These are phyloP conservation scores for Ceratitis capitata DNA, from an alignment of 1,140 invertebrate genomes.

Conservation along the genomic window DNA sequence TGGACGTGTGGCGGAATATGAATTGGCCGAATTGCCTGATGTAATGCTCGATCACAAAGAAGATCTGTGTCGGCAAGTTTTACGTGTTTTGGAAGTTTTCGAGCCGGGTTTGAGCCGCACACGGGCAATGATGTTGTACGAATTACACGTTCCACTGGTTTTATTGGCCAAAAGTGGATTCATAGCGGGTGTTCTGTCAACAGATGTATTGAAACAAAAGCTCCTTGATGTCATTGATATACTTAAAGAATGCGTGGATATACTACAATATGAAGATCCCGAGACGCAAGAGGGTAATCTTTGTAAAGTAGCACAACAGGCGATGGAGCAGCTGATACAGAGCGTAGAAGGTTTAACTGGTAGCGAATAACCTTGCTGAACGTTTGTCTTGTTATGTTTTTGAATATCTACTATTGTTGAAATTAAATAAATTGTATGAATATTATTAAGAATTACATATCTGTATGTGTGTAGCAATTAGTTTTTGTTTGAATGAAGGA, in stretches of 20 bases:
- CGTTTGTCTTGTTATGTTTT: no score
- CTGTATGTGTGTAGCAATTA: no score
- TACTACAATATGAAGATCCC: slow-evolving; percentile 75
- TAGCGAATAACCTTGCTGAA: no score
- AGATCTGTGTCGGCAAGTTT: slow-evolving; percentile 74
- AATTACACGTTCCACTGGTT: slow-evolving; percentile 79
- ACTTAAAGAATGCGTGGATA: slow-evolving; percentile 70
- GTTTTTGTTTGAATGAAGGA: no score
- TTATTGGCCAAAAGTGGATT: slow-evolving; percentile 74
- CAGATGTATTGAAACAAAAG: slow-evolving; percentile 71
- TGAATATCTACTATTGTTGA: no score
- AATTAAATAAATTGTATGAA: no score
- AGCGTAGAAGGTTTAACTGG: slow-evolving; percentile 69
- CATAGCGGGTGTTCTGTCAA: slow-evolving; percentile 69
- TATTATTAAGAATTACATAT: no score
- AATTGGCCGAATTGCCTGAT: slow-evolving; percentile 76
- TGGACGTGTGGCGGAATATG: slow-evolving; percentile 75
- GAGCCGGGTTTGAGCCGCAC: slow-evolving; percentile 80
- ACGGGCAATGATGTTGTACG: slow-evolving; percentile 80
- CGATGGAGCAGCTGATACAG: slow-evolving; percentile 71
- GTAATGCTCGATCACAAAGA: slow-evolving; percentile 79
- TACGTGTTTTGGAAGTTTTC: slow-evolving; percentile 76
- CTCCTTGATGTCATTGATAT: slow-evolving; percentile 72
- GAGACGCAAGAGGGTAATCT: slow-evolving; percentile 77
- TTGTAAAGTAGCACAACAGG: slow-evolving; percentile 71